Evolutionary conservation across 1,140 invertebrate species (phyloP).

Genomic region (Metaphire vulgaris): DNA sequence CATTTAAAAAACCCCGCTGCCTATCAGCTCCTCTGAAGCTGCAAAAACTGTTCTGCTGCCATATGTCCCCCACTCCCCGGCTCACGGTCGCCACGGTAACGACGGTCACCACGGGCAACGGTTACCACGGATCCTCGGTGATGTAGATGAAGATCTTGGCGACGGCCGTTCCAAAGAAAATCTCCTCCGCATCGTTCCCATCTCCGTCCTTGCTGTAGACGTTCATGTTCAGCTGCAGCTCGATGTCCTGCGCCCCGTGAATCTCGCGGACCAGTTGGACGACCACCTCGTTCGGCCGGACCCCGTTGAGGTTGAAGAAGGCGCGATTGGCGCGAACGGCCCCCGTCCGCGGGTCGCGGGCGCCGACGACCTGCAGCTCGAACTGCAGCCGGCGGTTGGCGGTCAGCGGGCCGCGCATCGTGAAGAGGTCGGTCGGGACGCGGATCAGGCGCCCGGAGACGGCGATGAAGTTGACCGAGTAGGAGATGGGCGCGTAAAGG

Average conservation of each 20-base stretch:
- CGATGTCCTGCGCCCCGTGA: constrained; percentile 79
- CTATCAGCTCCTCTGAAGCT: too few species aligned
- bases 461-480: constrained; percentile 84
- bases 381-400: constrained; percentile 65
- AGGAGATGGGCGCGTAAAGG: constrained; percentile 68
- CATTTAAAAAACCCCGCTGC: too few species aligned
- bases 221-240: constrained; percentile 77
- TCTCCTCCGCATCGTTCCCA: constrained; percentile 53
- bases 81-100: too few species aligned
- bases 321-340: constrained; percentile 32
- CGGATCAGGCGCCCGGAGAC: constrained; percentile 71
- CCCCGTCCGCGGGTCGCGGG: constrained; percentile 34
- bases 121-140: constrained; percentile 60
- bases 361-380: constrained; percentile 60
- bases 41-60: too few species aligned
- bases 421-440: constrained; percentile 72
- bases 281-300: constrained; percentile 63
- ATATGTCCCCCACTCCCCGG: too few species aligned
- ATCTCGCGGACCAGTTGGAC: constrained; percentile 66
- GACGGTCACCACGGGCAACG: too few species aligned
- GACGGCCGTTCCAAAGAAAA: constrained; percentile 68
- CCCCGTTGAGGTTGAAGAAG: constrained; percentile 37
- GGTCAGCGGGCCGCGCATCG: constrained; percentile 70
- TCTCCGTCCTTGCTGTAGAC: constrained; percentile 56
- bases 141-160: constrained; percentile 78